Percentiles rank a stretch among this genome's conserved stretches.
Conservation (phyloP, 2,113 vertebrate genomes). For the Eublepharis macularius region DNA sequence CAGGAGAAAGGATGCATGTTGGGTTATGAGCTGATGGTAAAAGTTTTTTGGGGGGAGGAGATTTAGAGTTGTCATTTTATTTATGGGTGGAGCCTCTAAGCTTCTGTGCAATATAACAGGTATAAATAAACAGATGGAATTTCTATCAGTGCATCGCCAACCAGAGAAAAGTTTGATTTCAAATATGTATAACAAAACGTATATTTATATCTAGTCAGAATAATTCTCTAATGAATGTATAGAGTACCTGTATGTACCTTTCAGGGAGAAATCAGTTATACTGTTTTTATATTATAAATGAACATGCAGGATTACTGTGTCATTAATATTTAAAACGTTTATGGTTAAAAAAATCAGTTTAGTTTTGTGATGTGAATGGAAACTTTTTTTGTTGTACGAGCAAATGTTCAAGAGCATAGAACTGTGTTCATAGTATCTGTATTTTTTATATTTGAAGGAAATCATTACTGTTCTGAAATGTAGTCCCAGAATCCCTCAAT, state of each 20-base stretch:
- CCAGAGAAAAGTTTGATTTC: too few relatives aligned
- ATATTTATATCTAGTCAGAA: too few relatives aligned
- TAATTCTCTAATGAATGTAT: not conserved
- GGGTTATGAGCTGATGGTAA: too few relatives aligned
- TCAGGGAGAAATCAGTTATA: not conserved
- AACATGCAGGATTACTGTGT: not conserved
- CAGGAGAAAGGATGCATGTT: too few relatives aligned
- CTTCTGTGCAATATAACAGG: not conserved
- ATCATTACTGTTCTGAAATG: not conserved
- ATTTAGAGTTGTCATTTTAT: too few relatives aligned
- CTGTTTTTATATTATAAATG: not conserved
- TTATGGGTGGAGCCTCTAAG: too few relatives aligned
- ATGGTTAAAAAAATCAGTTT: not conserved
- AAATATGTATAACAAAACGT: too few relatives aligned
- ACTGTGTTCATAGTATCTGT: not conserved
- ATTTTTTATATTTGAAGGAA: not conserved
- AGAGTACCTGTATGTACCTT: not conserved
- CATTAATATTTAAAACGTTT: not conserved
- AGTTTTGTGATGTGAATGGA: not conserved
- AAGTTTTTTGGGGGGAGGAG: too few relatives aligned
- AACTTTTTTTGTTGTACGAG: constrained; percentile 12
- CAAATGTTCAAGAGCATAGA: not conserved
- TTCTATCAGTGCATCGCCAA: too few relatives aligned
- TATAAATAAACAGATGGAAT: not conserved
- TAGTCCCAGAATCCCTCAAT: not conserved